phyloP scores from a whole-genome alignment of 2,113 vertebrate genomes.

The Takifugu bimaculatus region DNA sequence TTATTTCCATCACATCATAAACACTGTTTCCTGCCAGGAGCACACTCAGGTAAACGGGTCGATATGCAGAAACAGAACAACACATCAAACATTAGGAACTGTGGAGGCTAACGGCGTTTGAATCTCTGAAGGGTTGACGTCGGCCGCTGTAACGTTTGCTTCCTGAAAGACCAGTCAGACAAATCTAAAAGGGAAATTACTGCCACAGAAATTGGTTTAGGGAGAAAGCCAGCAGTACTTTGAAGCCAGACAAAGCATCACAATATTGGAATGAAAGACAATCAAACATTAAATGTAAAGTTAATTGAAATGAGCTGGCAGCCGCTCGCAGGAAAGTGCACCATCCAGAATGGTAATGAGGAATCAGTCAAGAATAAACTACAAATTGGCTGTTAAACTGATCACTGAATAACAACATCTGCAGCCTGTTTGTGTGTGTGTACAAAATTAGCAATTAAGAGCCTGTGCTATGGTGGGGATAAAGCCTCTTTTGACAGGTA shows the following conservation, averaged over 20 bases:
- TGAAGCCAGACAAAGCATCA: conserved; percentile 12
- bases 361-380: conserved; percentile 26
- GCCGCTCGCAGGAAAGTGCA: background rate
- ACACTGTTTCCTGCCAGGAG: conserved; percentile 51
- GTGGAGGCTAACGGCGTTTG: conserved; percentile 16
- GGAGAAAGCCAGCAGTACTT: conserved; percentile 20
- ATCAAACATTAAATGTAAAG: conserved; percentile 7
- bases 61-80: conserved; percentile 29
- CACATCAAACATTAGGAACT: background rate
- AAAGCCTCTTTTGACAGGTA: too few relatives aligned
- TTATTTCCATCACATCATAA: conserved; percentile 53
- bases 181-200: conserved; percentile 14
- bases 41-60: conserved; percentile 50
- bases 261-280: conserved; percentile 14
- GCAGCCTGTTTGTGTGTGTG: conserved; percentile 8
- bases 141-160: conserved; percentile 14
- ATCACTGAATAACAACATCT: conserved; percentile 26
- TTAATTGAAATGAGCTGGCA: conserved; percentile 16
- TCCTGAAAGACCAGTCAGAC: conserved; percentile 10
- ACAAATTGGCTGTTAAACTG: conserved; percentile 31
- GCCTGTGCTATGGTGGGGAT: too few relatives aligned
- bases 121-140: conserved; percentile 10
- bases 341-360: conserved; percentile 20
- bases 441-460: background rate
- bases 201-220: conserved; percentile 20